Evolutionary conservation across 2,113 vertebrate genomes (phyloP).

Genomic region (Cichladusa arquata): DNA sequence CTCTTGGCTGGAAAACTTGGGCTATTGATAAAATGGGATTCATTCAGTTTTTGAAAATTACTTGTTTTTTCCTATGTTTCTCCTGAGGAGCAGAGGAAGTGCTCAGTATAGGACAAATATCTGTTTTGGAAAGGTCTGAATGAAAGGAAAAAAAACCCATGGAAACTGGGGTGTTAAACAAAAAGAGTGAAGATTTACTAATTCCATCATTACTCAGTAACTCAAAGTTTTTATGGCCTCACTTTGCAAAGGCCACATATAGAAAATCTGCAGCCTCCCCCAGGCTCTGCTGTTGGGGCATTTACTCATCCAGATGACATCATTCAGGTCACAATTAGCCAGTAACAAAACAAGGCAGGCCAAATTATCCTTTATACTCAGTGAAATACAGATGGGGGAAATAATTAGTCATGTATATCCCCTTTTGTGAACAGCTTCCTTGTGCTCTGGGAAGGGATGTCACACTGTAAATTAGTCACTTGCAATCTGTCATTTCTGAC

Average conservation of each 20-base stretch:
- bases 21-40: neutral
- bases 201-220: neutral
- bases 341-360: neutral
- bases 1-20: neutral
- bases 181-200: neutral
- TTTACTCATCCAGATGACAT: neutral
- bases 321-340: constrained; percentile 14
- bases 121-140: neutral
- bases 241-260: neutral
- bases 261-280: neutral
- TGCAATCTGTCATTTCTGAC: constrained; percentile 44
- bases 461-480: constrained; percentile 13
- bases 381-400: constrained; percentile 15
- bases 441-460: neutral
- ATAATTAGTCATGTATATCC: constrained; percentile 37
- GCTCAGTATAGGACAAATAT: neutral
- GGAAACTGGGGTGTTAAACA: neutral
- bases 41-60: neutral
- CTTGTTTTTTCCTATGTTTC: neutral
- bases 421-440: constrained; percentile 11
- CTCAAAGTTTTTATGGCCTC: neutral
- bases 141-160: neutral
- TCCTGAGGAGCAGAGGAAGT: neutral
- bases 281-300: neutral
- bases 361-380: neutral